Conservation (phyloP, 1,140 invertebrate species). For the Anadara kagoshimensis region DNA sequence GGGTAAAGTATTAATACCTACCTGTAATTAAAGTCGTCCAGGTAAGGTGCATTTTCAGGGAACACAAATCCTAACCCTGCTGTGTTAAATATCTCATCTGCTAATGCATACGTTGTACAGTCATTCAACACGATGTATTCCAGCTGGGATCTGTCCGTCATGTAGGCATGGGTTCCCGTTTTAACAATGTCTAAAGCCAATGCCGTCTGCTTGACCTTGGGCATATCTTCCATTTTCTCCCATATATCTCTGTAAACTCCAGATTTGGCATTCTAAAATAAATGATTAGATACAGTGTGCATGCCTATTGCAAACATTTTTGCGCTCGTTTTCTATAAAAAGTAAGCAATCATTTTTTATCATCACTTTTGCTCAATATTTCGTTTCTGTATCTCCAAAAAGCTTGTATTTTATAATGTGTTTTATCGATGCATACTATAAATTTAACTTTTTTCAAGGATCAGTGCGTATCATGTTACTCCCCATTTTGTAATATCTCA, state of each 20-base stretch:
- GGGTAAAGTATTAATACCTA: conserved; percentile 40
- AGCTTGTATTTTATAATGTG: no score
- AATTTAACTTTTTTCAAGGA: no score
- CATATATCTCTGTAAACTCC: conserved; percentile 50
- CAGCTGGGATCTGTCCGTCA: conserved; percentile 51
- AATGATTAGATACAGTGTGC: no score
- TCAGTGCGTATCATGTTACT: no score
- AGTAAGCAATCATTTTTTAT: no score
- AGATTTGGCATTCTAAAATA: conserved; percentile 41
- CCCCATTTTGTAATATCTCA: no score
- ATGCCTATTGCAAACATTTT: neutral
- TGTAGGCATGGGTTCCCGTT: conserved; percentile 32
- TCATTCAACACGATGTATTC: conserved; percentile 52
- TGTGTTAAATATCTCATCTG: conserved; percentile 59
- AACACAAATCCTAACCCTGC: conserved; percentile 57
- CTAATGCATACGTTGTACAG: conserved; percentile 49
- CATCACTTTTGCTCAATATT: no score
- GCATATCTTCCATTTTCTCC: conserved; percentile 46
- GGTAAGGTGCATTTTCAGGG: conserved; percentile 50
- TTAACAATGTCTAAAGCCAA: conserved; percentile 44
- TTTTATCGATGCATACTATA: no score
- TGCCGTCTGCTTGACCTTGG: conserved; percentile 38
- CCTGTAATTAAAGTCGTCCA: conserved; percentile 51
- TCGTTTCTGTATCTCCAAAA: no score
- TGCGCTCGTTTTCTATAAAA: no score